A percentile compares a stretch with the other conserved stretches of the same genome.
Conservation (phyloP, 2,888 invertebrate genomes). For the Chloromyia formosa region DNA sequence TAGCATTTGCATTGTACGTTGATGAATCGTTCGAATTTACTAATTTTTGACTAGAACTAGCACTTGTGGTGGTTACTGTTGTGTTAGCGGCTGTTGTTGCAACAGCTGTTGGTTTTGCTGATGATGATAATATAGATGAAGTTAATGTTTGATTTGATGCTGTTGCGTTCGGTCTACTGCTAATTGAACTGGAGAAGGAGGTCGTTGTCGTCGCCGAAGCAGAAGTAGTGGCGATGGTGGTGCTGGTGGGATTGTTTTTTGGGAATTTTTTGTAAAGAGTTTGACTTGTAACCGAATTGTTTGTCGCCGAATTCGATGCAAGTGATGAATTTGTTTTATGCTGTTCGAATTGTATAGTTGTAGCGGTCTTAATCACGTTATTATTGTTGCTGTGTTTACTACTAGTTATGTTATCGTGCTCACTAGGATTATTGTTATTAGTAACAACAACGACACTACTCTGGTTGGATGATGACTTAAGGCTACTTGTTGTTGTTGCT, state of each 20-base stretch:
- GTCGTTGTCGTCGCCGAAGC: slow-evolving; percentile 19
- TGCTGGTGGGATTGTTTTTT: slow-evolving; percentile 33
- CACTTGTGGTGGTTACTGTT: slow-evolving; percentile 2
- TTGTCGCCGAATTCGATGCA: slow-evolving; percentile 27
- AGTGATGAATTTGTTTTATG: slow-evolving; percentile 29
- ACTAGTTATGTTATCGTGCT: slow-evolving; percentile 46
- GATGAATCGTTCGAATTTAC: slow-evolving; percentile 25
- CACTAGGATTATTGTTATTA: slow-evolving; percentile 45
- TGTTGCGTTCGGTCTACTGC: slow-evolving; percentile 14
- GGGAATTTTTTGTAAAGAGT: slow-evolving; percentile 29
- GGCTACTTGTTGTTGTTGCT: slow-evolving; percentile 2
- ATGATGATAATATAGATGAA: slow-evolving; percentile 33
- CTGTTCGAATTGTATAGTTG: slow-evolving; percentile 42
- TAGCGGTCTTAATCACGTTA: slow-evolving; percentile 43
- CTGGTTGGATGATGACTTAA: slow-evolving; percentile 25
- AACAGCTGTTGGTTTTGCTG: background rate
- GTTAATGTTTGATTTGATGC: slow-evolving; percentile 15
- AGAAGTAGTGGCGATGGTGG: slow-evolving; percentile 13
- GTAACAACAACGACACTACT: slow-evolving; percentile 37
- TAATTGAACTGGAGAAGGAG: background rate
- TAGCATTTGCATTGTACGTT: slow-evolving; percentile 37
- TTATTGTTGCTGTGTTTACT: slow-evolving; percentile 44
- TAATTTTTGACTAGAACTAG: slow-evolving; percentile 39
- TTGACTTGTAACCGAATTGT: slow-evolving; percentile 34
- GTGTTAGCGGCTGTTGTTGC: slow-evolving; percentile 9